These are phyloP conservation scores for Tipula confusa DNA, from an alignment of 2,888 invertebrate genomes.

Conservation along the genomic window DNA sequence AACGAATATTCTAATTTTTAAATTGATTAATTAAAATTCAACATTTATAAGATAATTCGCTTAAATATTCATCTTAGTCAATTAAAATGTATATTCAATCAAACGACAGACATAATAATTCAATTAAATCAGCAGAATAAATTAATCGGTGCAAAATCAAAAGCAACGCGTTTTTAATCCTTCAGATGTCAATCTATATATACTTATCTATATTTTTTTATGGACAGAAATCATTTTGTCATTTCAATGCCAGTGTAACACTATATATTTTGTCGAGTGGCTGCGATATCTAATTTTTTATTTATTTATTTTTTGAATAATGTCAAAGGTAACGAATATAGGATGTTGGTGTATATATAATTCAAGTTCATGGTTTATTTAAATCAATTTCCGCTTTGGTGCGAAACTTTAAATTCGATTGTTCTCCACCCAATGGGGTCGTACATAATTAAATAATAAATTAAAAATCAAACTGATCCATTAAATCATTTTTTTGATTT, in stretches of 20 bases:
- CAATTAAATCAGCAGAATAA: background rate
- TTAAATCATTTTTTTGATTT: background rate
- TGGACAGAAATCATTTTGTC: background rate
- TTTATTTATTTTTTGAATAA: too few relatives aligned
- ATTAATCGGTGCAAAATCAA: background rate
- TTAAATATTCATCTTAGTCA: background rate
- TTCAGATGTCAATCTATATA: background rate
- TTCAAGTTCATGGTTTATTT: too few relatives aligned
- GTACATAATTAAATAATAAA: background rate
- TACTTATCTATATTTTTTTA: background rate
- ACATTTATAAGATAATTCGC: too few relatives aligned
- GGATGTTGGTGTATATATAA: too few relatives aligned
- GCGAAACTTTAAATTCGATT: too few relatives aligned
- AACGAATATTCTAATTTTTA: too few relatives aligned
- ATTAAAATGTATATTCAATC: background rate
- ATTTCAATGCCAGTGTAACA: background rate
- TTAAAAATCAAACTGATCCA: background rate
- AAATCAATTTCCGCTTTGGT: too few relatives aligned
- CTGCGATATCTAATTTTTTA: too few relatives aligned
- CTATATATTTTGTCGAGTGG: background rate
- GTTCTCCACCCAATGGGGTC: background rate
- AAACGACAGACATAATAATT: background rate
- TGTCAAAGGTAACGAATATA: too few relatives aligned
- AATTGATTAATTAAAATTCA: too few relatives aligned
- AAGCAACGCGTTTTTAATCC: background rate